phyloP scores from a whole-genome alignment of 2,113 vertebrate genomes.

The Mesembrinibis cayennensis region DNA sequence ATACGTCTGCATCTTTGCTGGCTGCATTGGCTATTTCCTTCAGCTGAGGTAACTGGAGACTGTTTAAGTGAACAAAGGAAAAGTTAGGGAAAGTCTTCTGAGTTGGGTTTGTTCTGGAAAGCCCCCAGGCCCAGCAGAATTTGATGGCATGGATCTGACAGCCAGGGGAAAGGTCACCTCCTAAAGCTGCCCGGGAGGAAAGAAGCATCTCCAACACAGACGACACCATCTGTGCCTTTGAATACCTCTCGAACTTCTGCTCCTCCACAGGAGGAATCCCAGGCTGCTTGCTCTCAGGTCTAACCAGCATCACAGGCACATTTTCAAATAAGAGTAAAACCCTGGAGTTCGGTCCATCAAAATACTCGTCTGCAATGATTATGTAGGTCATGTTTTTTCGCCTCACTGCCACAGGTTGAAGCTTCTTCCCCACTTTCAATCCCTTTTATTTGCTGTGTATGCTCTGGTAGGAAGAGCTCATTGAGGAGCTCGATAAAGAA shows the following conservation, averaged over 20 bases:
- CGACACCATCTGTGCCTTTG: constrained; percentile 1
- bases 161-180: constrained; percentile 19
- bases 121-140: background rate
- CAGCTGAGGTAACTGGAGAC: background rate
- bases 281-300: background rate
- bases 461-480: background rate
- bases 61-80: background rate
- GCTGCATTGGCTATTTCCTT: background rate
- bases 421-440: background rate
- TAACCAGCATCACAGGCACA: background rate
- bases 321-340: background rate
- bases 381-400: background rate
- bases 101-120: background rate
- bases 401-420: background rate
- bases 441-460: background rate
- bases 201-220: background rate
- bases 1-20: background rate
- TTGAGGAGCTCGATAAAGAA: background rate
- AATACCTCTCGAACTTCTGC: background rate
- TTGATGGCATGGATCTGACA: constrained; percentile 48
- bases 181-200: background rate
- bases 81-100: background rate
- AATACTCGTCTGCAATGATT: background rate
- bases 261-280: background rate
- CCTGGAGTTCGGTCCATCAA: background rate